Evolutionary conservation across 2,113 vertebrate genomes (phyloP), one percentile per base, ranked within the genome.

Genomic region (Planiliza haematocheilus): DNA sequence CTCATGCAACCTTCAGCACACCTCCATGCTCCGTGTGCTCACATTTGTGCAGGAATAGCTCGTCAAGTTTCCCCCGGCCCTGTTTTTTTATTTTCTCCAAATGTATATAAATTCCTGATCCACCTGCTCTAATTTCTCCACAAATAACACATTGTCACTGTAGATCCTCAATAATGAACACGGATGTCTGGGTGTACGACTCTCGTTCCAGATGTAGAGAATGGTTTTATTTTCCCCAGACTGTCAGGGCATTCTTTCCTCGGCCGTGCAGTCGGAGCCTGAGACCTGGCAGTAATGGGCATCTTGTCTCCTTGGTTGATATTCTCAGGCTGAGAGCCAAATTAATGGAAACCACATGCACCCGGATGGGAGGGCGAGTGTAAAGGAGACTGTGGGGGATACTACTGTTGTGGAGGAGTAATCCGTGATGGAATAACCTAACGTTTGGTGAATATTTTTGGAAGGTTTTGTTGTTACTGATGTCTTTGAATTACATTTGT

Each of bases 311-410:
- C 42, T 34, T 83, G 69, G 87, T 60, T 75, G 61, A 80, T 63
- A 76, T 68, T 84, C 39, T 64, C 84, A 78, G 64, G 70, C 74
- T 78, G 51, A 74, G 81, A 83, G 58, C 20, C n/a, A 81, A 76
- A 66, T 84, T 88, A 90, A 86, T 89, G 87, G 78, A 90, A 86
- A 83, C 77, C 84, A 83, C 68, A 51, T 48, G 55, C 64, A 59
- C 24, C 24, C 24, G 24, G 5, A 30, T 39, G 49, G 64, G 34
- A 72, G 66, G 78, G 57, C 58, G 39, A 65, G 37, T 12, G 20
- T 42, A 56, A 85, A 71, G 63, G 38, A 70, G 58, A 75, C 77
- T 69, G 20, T 45, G n/a, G 69, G 60, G 75, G 41, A 41, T 62
- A 21, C 58, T 66, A 52, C 18, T 55, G 57, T 66, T 64, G 24